Base-by-base conservation (phyloP, 2,888 invertebrate genomes). In the Clanis bilineata region DNA sequence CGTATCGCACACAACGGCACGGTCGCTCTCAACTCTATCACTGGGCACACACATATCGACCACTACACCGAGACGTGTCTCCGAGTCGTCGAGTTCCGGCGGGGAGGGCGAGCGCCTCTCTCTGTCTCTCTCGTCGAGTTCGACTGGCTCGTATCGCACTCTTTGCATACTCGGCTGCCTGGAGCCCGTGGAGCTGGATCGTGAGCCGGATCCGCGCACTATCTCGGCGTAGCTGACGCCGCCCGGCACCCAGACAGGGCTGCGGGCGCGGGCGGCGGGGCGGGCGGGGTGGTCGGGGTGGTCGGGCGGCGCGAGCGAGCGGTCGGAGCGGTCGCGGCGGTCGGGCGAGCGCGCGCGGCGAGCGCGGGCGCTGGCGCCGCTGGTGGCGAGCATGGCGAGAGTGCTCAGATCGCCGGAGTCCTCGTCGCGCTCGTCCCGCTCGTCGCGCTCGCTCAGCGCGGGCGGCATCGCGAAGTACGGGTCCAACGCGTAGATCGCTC, bases 201-300 rank as follows among this genome's bases (percentile, higher is more conserved):
- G 77, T 47, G 86, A 87, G 76, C 79, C 76, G 66, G 76, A 74
- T 90, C 96, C 96, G 70, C 94, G 94, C 63, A 97, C 93, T 66
- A 97, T 95, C 85, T 96, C 96, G 55, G 97, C 96, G 82, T 97
- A 97, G 54, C 96, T 94, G 55, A 95, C 94, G 23, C 95, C 94
- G 32, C 95, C 96, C 2, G 95, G 95, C 45, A 92, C 81, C 96
- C 96, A 96, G 79, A 95, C 94, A 15, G 96, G 96, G 80, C 95
- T 95, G 62, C 62, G 62, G 51, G 71, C 60, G 62, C 66, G 66
- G 56, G 47, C 28, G 47, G 44, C 22, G 22, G 43, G 1, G 39
- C 39, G 4, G 25, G 62, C 45, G 36, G 62, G 62, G 56, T 61
- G 62, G 59, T 59, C 54, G 64, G 63, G 65, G 63, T 66, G 61